Percentiles rank a stretch among this genome's conserved stretches.
These are phyloP conservation scores for Bombus impatiens DNA, from an alignment of 1,140 invertebrate genomes.

Conservation along the genomic window DNA sequence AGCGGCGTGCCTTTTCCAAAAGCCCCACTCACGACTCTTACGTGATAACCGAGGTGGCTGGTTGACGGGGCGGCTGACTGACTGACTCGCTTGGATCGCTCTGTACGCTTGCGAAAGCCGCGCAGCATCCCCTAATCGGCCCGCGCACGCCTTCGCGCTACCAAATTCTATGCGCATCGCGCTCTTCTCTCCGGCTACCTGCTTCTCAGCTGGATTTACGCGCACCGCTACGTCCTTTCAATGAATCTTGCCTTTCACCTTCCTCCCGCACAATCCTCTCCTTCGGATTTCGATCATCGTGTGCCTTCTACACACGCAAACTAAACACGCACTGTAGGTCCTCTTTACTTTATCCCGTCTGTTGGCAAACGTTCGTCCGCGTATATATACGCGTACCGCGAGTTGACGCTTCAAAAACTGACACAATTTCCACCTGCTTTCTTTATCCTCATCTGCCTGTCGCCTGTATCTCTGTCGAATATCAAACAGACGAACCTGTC, in stretches of 20 bases:
- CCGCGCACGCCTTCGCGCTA: conserved; percentile 49
- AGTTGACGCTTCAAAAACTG: too few relatives aligned
- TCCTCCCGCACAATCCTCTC: background rate
- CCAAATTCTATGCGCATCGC: conserved; percentile 13
- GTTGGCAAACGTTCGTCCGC: too few relatives aligned
- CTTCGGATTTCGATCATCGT: background rate
- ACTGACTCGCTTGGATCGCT: conserved; percentile 43
- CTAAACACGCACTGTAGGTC: too few relatives aligned
- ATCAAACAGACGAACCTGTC: too few relatives aligned
- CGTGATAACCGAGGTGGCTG: conserved; percentile 39
- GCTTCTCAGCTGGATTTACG: background rate
- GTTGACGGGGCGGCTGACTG: conserved; percentile 61
- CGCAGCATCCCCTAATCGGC: conserved; percentile 61
- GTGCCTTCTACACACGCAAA: too few relatives aligned
- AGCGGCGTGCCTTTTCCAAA: conserved; percentile 64
- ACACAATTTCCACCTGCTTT: too few relatives aligned
- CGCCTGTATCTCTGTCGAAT: too few relatives aligned
- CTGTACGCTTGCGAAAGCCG: conserved; percentile 42
- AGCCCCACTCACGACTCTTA: conserved; percentile 58
- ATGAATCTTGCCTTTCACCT: background rate
- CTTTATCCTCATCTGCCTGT: too few relatives aligned
- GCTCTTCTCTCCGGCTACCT: background rate
- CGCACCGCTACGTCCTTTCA: background rate
- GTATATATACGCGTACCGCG: too few relatives aligned
- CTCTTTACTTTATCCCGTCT: too few relatives aligned